These are phyloP conservation scores for Creontiades dilutus DNA, from an alignment of 2,888 invertebrate species.

Conservation along the genomic window DNA sequence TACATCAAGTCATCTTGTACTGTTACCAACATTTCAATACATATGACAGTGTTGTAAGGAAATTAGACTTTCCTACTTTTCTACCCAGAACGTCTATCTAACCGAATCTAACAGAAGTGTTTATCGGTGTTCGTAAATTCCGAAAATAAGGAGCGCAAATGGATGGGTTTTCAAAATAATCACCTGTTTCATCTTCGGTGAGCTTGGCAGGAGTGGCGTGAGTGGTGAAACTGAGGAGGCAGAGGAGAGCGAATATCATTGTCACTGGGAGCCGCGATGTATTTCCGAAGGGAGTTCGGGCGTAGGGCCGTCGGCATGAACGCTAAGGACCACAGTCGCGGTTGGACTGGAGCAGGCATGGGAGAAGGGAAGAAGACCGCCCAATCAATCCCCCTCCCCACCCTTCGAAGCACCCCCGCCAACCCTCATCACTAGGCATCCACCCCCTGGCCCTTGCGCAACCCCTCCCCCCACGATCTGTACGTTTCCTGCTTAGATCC, in stretches of 20 bases:
- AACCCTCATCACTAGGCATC: not conserved
- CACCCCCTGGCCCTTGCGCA: conserved; percentile 21
- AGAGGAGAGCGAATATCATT: conserved; percentile 37
- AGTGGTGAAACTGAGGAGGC: not conserved
- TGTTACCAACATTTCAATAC: too few species aligned
- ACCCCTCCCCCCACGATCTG: not conserved
- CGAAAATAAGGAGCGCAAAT: not conserved
- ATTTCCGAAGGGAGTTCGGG: not conserved
- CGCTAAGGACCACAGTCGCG: conserved; percentile 53
- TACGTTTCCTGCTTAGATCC: not conserved
- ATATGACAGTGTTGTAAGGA: too few species aligned
- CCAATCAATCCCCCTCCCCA: conserved; percentile 57
- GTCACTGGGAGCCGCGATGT: conserved; percentile 43
- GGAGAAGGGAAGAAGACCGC: conserved; percentile 6
- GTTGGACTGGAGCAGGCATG: conserved; percentile 39
- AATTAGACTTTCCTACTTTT: too few species aligned
- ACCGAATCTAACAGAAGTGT: too few species aligned
- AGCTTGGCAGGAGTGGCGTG: conserved; percentile 36
- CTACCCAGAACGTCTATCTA: too few species aligned
- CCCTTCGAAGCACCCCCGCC: not conserved
- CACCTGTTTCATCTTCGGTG: conserved; percentile 65
- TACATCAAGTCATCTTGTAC: too few species aligned
- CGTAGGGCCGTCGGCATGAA: not conserved
- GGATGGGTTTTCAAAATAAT: not conserved
- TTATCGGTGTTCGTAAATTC: too few species aligned